Evolutionary conservation across 2,888 invertebrate species (phyloP).

Genomic region (Dexiosoma caninum): DNA sequence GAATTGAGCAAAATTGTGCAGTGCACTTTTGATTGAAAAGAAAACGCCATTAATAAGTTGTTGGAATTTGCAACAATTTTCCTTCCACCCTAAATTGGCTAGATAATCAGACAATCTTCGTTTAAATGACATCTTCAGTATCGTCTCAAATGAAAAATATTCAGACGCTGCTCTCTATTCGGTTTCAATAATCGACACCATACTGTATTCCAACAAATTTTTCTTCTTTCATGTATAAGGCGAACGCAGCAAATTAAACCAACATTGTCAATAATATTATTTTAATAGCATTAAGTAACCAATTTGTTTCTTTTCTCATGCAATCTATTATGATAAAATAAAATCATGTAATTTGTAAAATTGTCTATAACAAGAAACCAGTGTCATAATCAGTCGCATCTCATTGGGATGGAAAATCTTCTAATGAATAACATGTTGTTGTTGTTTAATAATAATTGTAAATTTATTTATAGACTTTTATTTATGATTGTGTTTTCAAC

Average conservation of each 20-base stretch:
- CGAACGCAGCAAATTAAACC: neutral
- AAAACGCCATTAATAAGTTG: too few relatives aligned
- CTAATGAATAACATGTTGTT: conserved; percentile 1
- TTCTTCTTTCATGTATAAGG: neutral
- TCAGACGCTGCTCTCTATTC: too few relatives aligned
- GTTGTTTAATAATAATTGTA: conserved; percentile 12
- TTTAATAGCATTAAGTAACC: neutral
- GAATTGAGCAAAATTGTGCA: too few relatives aligned
- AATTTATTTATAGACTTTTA: neutral
- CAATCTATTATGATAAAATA: neutral
- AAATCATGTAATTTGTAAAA: neutral
- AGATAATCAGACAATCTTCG: too few relatives aligned
- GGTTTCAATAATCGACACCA: too few relatives aligned
- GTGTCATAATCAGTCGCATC: neutral
- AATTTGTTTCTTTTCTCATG: neutral
- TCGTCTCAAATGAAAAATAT: too few relatives aligned
- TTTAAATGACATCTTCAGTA: too few relatives aligned
- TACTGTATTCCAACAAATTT: too few relatives aligned
- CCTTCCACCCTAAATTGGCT: too few relatives aligned
- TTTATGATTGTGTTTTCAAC: neutral
- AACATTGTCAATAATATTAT: neutral
- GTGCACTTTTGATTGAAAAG: too few relatives aligned
- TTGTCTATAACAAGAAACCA: neutral
- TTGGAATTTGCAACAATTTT: too few relatives aligned
- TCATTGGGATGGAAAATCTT: neutral